Base-by-base conservation (phyloP, 2,888 invertebrate species). In the Ypsolopha sequella region DNA sequence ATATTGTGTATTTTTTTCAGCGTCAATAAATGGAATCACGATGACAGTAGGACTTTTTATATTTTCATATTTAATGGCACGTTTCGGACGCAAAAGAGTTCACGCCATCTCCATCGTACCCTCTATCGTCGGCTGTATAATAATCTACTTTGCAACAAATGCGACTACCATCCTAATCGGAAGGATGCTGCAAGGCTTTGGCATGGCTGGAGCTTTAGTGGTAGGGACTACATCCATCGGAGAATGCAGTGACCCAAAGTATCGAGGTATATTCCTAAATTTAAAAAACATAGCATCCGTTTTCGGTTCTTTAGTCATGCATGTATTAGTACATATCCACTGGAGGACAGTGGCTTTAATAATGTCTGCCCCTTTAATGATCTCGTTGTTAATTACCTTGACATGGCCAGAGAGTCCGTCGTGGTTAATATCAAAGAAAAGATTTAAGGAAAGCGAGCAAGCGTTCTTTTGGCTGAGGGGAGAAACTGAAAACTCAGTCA, bases 401-500 rank as follows among this genome's bases (percentile, higher is more conserved):
- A 78, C 87, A 0, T 70, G 89, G 56, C 89, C 89, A 0, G 91
- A 92, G 67, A 88, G 90, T 11, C 91, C 91, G 0, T 74, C 80
- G 10, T 92, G 90, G 90, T 62, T 91, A 43, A 76, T 88, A 0
- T 78, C 86, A 1, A 88, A 82, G 52, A 81, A 80, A 1, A 70
- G 74, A n/a, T 66, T 73, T 0, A 73, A 75, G 6, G 76, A 87
- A 51, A 89, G 90, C 0, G 75, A 85, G 54, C 63, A 70, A 7
- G 72, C 88, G 0, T 88, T 89, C 13, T 71, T 75, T 45, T 88
- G 81, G 73, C 76, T 89, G 46, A 70, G 90, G 53, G 89, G 89
- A 24, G 59, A 62, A 7, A 51, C 55, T 33, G 54, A 59, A n/a
- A 54, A 59, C 9, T 58, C 68, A 0, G 52, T 44, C 7, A 55